Evolutionary conservation across 2,797 vertebrate genomes (phyloP).

Genomic region (Hyperoplus lanceolatus): DNA sequence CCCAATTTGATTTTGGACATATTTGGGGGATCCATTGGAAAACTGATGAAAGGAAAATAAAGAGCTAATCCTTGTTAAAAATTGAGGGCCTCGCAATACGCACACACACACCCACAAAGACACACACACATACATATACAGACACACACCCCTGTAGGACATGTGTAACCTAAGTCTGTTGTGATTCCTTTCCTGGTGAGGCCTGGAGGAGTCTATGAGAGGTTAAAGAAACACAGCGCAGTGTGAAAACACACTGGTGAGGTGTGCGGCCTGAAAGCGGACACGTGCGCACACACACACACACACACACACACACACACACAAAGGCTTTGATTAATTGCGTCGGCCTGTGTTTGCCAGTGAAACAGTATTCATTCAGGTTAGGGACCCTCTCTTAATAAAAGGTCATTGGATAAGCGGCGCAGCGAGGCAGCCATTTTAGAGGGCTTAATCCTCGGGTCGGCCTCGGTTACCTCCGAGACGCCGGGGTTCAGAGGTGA

Average conservation of each 20-base stretch:
- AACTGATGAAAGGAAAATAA: constrained; percentile 86
- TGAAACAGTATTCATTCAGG: constrained; percentile 82
- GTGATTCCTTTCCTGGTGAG: constrained; percentile 80
- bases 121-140: constrained; percentile 42
- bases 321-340: constrained; percentile 80
- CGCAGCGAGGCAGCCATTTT: constrained; percentile 70
- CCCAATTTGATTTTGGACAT: constrained; percentile 81
- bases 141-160: constrained; percentile 73
- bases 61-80: constrained; percentile 81
- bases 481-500: constrained; percentile 68
- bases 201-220: constrained; percentile 77
- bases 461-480: constrained; percentile 67
- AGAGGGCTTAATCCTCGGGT: constrained; percentile 60
- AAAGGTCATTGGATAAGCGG: constrained; percentile 78
- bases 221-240: constrained; percentile 80
- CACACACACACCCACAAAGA: constrained; percentile 47
- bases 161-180: constrained; percentile 86
- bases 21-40: constrained; percentile 76
- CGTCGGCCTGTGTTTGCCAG: constrained; percentile 72
- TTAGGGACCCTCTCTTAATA: constrained; percentile 69
- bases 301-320: constrained; percentile 51
- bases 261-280: constrained; percentile 79
- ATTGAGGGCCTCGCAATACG: constrained; percentile 58
- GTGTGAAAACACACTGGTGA: constrained; percentile 80
- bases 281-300: constrained; percentile 51